Conservation (phyloP, 1,140 invertebrate species). For the Rhizoglyphus robini region DNA sequence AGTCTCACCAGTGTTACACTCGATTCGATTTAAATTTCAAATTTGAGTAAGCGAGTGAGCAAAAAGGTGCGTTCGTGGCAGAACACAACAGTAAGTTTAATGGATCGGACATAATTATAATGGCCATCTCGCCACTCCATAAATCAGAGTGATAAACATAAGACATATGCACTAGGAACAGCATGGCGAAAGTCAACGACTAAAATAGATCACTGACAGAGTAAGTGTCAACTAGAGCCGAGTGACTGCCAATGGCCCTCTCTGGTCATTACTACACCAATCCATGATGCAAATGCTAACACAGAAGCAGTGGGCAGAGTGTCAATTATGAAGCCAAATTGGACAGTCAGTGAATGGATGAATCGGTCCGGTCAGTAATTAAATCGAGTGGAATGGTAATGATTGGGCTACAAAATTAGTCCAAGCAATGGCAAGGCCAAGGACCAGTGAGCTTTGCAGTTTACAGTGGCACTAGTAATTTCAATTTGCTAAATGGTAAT, state of each 20-base stretch:
- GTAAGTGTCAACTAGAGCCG: background rate
- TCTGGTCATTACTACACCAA: background rate
- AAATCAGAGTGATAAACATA: background rate
- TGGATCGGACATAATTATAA: background rate
- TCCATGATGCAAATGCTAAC: background rate
- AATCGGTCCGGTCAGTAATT: background rate
- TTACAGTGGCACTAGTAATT: background rate
- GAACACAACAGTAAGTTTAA: too few relatives aligned
- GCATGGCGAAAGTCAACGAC: too few relatives aligned
- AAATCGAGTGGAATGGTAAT: too few relatives aligned
- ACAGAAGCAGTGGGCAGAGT: too few relatives aligned
- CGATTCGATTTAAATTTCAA: background rate
- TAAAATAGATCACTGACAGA: background rate
- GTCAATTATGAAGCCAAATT: too few relatives aligned
- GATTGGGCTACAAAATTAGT: background rate
- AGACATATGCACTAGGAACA: background rate
- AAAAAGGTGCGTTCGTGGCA: background rate
- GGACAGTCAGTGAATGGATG: too few relatives aligned
- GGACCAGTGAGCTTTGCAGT: background rate
- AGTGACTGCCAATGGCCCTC: background rate
- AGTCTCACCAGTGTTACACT: background rate
- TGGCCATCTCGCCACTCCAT: background rate
- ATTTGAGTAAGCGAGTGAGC: too few relatives aligned
- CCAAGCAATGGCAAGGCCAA: background rate
- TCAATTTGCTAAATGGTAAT: slow-evolving; percentile 16